These are phyloP conservation scores for Harpalus rubripes DNA, from an alignment of 2,888 invertebrate species.

Conservation along the genomic window DNA sequence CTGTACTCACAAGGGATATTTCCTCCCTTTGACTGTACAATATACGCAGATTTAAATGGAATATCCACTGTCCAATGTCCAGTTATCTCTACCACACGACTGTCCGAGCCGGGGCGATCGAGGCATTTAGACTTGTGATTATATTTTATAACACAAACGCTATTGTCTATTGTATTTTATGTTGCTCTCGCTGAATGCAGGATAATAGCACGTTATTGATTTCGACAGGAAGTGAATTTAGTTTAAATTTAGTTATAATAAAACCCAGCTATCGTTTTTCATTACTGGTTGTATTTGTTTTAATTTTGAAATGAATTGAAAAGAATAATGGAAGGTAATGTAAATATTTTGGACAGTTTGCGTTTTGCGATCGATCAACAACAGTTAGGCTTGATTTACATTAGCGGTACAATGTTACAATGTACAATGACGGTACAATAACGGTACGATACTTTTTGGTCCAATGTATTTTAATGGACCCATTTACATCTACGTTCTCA, in stretches of 20 bases:
- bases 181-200: slow-evolving; percentile 41
- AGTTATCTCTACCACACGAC: slow-evolving; percentile 75
- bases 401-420: no score
- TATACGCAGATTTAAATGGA: slow-evolving; percentile 74
- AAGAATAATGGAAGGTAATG: not conserved
- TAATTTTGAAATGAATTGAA: not conserved
- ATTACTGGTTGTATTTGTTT: not conserved
- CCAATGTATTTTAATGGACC: no score
- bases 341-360: no score
- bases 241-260: slow-evolving; percentile 31
- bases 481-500: no score
- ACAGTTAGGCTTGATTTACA: no score
- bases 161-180: slow-evolving; percentile 60
- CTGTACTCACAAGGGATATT: slow-evolving; percentile 68
- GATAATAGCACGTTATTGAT: slow-evolving; percentile 59
- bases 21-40: slow-evolving; percentile 74
- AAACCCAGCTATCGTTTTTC: slow-evolving; percentile 15
- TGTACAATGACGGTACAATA: no score
- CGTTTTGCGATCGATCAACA: no score
- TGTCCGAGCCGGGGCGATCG: not conserved
- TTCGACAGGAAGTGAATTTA: slow-evolving; percentile 32
- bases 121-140: slow-evolving; percentile 63
- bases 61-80: slow-evolving; percentile 75
- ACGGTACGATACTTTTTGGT: no score
- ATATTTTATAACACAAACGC: slow-evolving; percentile 58